Conservation (phyloP, 92 coral and sea anemone species). For the Bergia sp. region DNA sequence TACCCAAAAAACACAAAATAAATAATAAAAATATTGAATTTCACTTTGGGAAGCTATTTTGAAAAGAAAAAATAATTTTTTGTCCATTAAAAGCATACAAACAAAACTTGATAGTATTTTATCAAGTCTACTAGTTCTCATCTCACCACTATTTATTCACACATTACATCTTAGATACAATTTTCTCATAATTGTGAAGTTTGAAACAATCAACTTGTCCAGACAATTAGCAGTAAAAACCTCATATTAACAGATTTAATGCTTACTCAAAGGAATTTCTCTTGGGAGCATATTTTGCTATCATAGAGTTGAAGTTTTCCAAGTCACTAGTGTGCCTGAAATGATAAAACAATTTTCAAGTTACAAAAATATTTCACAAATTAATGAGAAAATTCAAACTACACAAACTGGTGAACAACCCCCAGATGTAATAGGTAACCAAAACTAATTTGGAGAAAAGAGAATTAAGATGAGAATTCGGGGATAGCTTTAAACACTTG, state of each 20-base stretch:
- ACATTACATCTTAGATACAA: not conserved
- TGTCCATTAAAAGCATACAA: not conserved
- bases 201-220: constrained; percentile 14
- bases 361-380: too few species aligned
- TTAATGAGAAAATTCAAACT: too few species aligned
- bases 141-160: constrained; percentile 12
- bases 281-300: constrained; percentile 55
- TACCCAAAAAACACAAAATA: not conserved
- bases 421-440: too few species aligned
- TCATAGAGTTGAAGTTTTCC: constrained; percentile 50
- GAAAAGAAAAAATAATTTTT: not conserved
- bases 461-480: too few species aligned
- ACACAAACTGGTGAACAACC: too few species aligned
- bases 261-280: constrained; percentile 48
- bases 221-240: constrained; percentile 17
- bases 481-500: too few species aligned
- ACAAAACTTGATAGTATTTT: not conserved
- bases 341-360: too few species aligned
- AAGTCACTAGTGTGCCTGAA: constrained; percentile 46
- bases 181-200: not conserved
- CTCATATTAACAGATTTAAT: not conserved
- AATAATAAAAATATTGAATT: not conserved
- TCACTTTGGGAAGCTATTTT: constrained; percentile 2
- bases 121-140: constrained; percentile 6
- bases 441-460: too few species aligned